These are phyloP conservation scores for Bos indicus DNA, from an alignment of 2,113 vertebrate species.

Conservation along the genomic window DNA sequence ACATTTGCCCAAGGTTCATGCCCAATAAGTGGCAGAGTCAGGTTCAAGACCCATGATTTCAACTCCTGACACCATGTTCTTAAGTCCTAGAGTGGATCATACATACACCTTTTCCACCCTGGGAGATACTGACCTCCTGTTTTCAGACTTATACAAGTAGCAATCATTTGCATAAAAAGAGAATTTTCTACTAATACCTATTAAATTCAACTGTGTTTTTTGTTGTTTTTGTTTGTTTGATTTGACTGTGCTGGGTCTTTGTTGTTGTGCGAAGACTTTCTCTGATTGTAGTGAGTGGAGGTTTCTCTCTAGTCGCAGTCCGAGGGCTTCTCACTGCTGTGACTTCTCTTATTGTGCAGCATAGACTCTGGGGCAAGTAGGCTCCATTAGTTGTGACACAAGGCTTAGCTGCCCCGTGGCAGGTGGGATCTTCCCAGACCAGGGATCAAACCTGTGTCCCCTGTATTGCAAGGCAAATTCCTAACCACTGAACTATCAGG, in stretches of 20 bases:
- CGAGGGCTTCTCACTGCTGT: background rate
- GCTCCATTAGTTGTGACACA: background rate
- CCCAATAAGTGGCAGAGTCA: background rate
- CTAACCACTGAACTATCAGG: background rate
- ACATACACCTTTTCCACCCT: conserved; percentile 83
- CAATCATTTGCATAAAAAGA: conserved; percentile 84
- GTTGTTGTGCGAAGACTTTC: background rate
- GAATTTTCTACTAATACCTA: conserved; percentile 85
- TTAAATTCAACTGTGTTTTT: conserved; percentile 86
- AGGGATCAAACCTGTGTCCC: background rate
- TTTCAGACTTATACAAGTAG: conserved; percentile 77
- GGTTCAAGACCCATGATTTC: background rate
- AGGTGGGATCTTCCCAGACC: background rate
- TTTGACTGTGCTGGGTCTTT: background rate
- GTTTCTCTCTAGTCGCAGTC: background rate
- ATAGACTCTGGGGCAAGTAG: background rate
- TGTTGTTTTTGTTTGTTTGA: background rate
- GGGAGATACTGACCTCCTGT: conserved; percentile 82
- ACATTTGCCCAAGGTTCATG: background rate
- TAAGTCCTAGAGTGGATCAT: conserved; percentile 80
- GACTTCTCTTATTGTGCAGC: background rate
- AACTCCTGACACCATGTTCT: conserved; percentile 79
- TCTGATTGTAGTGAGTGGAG: background rate
- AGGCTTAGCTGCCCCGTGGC: background rate
- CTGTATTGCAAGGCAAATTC: background rate